Evolutionary conservation across 2,888 invertebrate species (phyloP).

Genomic region (Agrypnus murinus): DNA sequence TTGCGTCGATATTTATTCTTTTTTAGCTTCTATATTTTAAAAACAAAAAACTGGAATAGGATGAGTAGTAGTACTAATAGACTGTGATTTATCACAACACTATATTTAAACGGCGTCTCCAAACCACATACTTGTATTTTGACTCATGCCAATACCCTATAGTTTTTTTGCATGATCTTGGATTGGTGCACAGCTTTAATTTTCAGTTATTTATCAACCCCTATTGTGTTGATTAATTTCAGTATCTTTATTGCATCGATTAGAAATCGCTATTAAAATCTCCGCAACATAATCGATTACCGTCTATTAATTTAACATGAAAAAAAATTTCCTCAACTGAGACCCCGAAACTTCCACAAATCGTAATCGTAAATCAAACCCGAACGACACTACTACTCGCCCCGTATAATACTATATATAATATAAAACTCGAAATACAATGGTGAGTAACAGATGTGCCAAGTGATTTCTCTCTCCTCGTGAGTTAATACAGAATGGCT

Average conservation of each 20-base stretch:
- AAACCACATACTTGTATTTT: no score
- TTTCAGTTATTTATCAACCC: conserved; percentile 8
- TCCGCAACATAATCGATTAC: conserved; percentile 20
- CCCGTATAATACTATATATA: conserved; percentile 51
- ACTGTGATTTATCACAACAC: no score
- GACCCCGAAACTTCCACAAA: conserved; percentile 33
- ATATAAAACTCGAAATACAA: conserved; percentile 56
- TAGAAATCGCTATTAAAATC: background rate
- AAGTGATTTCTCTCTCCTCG: conserved; percentile 58
- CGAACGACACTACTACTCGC: conserved; percentile 51
- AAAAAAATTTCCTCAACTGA: conserved; percentile 38
- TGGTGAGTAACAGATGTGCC: conserved; percentile 61
- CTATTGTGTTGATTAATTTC: background rate
- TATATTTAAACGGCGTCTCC: no score
- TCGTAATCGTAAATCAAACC: conserved; percentile 49
- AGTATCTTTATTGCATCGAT: background rate
- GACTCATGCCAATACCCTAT: no score
- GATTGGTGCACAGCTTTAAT: no score
- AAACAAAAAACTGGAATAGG: no score
- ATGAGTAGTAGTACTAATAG: no score
- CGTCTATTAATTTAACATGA: conserved; percentile 36
- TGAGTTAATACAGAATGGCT: conserved; percentile 64
- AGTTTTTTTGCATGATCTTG: no score
- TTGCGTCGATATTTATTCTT: no score
- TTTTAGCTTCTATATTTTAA: no score